Evolutionary conservation across 2,888 invertebrate genomes (phyloP).

Genomic region (Heliconius sara): DNA sequence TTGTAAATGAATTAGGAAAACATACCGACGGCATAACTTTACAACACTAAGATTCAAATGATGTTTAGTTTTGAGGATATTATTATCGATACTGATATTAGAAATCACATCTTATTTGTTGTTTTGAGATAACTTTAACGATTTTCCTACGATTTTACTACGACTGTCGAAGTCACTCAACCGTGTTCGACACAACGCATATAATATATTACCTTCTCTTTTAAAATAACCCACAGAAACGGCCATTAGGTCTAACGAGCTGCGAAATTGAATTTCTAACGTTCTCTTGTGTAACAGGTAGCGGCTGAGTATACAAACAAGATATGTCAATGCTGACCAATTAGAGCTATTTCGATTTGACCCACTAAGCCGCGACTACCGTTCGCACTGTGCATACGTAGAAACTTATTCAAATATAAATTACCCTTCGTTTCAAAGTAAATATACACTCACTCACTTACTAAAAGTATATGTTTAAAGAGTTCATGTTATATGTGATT

Average conservation of each 20-base stretch:
- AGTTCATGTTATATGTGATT: not conserved
- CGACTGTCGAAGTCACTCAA: not conserved
- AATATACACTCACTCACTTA: not conserved
- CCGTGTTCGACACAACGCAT: not conserved
- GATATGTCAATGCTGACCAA: slow-evolving; percentile 39
- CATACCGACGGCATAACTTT: too few relatives aligned
- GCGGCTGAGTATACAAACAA: slow-evolving; percentile 29
- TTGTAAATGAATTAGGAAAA: too few relatives aligned
- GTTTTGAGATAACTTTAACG: not conserved
- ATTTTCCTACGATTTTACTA: too few relatives aligned
- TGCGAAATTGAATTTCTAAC: slow-evolving; percentile 24
- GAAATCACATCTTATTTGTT: not conserved
- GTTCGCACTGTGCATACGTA: slow-evolving; percentile 9
- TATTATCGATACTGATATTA: not conserved
- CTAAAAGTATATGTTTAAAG: not conserved
- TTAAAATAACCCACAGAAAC: slow-evolving; percentile 6
- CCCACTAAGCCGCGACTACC: slow-evolving; percentile 32
- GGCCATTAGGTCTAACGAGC: slow-evolving; percentile 29
- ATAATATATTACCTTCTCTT: slow-evolving; percentile 2
- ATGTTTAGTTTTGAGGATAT: not conserved
- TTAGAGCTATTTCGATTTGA: slow-evolving; percentile 36
- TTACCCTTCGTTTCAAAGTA: not conserved
- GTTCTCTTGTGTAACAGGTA: slow-evolving; percentile 35
- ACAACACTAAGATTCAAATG: too few relatives aligned
- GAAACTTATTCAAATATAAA: slow-evolving; percentile 17